A percentile compares a stretch with the other conserved stretches of the same genome.
Evolutionary conservation across 2,113 vertebrate species (phyloP).

Genomic region (Periophthalmus modestus): DNA sequence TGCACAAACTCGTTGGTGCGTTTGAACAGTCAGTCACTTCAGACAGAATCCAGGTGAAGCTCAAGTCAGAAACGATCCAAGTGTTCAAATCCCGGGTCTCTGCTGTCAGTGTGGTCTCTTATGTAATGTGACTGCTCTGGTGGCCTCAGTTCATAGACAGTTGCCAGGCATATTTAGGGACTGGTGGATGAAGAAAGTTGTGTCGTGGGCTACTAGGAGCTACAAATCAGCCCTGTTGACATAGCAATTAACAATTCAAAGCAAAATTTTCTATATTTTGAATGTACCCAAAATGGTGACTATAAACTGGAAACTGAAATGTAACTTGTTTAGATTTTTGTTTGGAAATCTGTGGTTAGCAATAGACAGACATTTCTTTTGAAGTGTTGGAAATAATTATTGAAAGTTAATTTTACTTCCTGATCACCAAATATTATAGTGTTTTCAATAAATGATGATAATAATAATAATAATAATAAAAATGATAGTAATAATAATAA

Average conservation of each 20-base stretch:
- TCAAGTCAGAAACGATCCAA: not conserved
- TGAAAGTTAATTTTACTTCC: no score
- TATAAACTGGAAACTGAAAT: not conserved
- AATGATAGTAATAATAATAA: no score
- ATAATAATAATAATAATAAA: no score
- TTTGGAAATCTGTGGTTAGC: not conserved
- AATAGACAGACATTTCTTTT: not conserved
- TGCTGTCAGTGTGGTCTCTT: constrained; percentile 1
- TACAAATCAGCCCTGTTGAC: no score
- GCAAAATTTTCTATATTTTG: no score
- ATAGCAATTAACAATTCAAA: no score
- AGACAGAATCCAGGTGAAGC: not conserved
- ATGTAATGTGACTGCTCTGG: not conserved
- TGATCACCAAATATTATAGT: no score
- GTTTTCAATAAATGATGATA: no score
- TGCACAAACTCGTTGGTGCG: not conserved
- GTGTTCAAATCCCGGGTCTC: not conserved
- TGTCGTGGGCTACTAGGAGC: not conserved
- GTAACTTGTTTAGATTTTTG: not conserved
- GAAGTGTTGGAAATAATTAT: no score
- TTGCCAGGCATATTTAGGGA: not conserved
- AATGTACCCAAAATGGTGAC: not conserved
- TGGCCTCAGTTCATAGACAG: not conserved
- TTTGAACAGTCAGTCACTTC: not conserved
- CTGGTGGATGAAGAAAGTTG: not conserved